Evolutionary conservation across 2,113 vertebrate species (phyloP), one percentile per base, ranked within the genome.

Genomic region (Talpa occidentalis): DNA sequence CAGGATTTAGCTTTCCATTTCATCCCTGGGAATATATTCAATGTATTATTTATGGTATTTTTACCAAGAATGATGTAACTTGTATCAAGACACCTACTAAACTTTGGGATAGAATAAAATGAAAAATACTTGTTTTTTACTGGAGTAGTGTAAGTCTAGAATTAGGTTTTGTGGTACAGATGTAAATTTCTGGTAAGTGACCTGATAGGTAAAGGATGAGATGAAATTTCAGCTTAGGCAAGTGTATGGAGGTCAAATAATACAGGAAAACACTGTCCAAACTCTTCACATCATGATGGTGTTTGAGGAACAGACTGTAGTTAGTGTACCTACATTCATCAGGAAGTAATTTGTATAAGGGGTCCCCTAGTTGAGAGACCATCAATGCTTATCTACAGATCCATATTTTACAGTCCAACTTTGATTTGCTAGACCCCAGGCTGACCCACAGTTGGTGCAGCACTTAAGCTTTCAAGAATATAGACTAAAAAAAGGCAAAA

Each of bases 341-440:
- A 35, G 62, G 35, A 76, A 47, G 11, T 10, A 15, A 0, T 37
- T 8, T 37, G 32, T 7, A 26, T 5, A 21, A 44, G 28, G 6
- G 44, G 2, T 0, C 3, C 21, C 4, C 0, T 35, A 2, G 19
- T 5, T 59, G 32, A 10, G n/a, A 52, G 62, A 37, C 32, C 60
- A 86, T 21, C 0, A 0, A 2, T 6, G 28, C 15, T 77, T 32
- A 24, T 1, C 14, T 24, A 22, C 47, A 59, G 5, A 24, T 62
- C n/a, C 24, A 62, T 37, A 72, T 6, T 59, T 3, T 60, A 10
- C 0, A 11, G 22, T 40, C 26, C 10, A 40, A 40, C 15, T 47
- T 40, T 35, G 32, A 6, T 59, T 69, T 32, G 7, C 37, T 74
- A 56, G 49, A 35, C 40, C 15, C 32, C 28, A 87, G 30, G 2